These are phyloP conservation scores for Vireo griseus DNA, from an alignment of 2,797 vertebrate species.

Conservation along the genomic window DNA sequence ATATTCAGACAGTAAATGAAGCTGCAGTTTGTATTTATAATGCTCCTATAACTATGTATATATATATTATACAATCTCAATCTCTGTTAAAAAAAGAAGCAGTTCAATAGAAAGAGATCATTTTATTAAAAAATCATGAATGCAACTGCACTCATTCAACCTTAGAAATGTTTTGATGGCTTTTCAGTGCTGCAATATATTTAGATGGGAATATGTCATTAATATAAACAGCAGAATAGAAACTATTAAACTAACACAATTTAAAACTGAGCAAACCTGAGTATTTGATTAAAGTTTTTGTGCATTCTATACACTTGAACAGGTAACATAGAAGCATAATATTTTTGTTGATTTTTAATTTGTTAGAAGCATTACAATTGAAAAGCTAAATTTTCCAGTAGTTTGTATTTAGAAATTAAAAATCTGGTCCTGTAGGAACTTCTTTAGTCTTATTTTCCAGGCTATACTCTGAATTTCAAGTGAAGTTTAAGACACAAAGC, in stretches of 20 bases:
- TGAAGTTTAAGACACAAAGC: slow-evolving; percentile 10
- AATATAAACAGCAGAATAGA: slow-evolving; percentile 94
- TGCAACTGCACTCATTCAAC: slow-evolving; percentile 94
- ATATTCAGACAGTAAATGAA: slow-evolving; percentile 50
- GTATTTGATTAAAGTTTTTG: slow-evolving; percentile 98
- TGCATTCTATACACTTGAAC: slow-evolving; percentile 85
- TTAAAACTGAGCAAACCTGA: slow-evolving; percentile 94
- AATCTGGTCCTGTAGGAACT: slow-evolving; percentile 30
- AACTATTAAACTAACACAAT: slow-evolving; percentile 98
- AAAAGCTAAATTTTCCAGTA: slow-evolving; percentile 67
- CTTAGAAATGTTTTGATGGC: slow-evolving; percentile 95
- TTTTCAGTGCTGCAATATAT: slow-evolving; percentile 88
- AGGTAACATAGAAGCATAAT: slow-evolving; percentile 75
- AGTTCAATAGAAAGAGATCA: slow-evolving; percentile 90
- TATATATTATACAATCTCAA: slow-evolving; percentile 56
- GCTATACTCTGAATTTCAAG: slow-evolving; percentile 31
- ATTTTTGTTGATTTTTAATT: slow-evolving; percentile 81
- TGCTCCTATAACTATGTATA: slow-evolving; percentile 40
- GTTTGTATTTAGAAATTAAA: slow-evolving; percentile 71
- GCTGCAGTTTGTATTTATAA: slow-evolving; percentile 39
- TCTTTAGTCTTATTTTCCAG: slow-evolving; percentile 27
- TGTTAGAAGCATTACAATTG: slow-evolving; percentile 66
- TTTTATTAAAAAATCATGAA: slow-evolving; percentile 82
- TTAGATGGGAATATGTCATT: slow-evolving; percentile 96
- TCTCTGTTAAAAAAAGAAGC: slow-evolving; percentile 65